phyloP scores from a whole-genome alignment of 2,113 vertebrate genomes.

The Sylvilagus bachmani region DNA sequence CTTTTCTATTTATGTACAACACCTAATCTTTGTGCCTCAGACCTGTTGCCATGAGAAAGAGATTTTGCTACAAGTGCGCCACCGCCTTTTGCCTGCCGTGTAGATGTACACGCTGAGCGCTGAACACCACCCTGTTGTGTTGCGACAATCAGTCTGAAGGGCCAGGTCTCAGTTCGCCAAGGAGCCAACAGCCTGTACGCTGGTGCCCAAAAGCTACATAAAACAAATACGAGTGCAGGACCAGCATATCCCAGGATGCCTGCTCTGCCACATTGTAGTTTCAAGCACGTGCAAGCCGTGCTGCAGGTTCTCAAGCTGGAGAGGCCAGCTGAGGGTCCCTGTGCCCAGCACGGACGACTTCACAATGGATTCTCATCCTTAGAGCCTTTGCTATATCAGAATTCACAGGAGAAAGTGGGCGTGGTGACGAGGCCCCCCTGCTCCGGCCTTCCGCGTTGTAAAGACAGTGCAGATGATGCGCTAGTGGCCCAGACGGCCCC shows the following conservation, averaged over 20 bases:
- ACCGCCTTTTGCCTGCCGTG: background rate
- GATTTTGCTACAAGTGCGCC: background rate
- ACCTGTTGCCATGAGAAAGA: background rate
- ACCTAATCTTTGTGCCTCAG: conserved; percentile 20
- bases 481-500: background rate
- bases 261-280: background rate
- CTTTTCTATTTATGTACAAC: background rate
- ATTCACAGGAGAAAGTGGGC: background rate
- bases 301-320: background rate
- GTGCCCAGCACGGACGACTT: background rate
- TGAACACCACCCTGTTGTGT: background rate
- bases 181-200: background rate
- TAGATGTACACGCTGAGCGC: background rate
- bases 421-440: background rate
- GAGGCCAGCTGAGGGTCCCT: background rate
- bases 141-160: background rate
- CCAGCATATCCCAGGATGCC: background rate
- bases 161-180: background rate
- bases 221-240: background rate
- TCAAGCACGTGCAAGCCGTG: background rate
- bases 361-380: background rate
- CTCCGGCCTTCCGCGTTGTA: background rate
- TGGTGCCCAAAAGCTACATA: background rate
- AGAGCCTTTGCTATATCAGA: background rate
- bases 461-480: background rate